Evolutionary conservation across 2,113 vertebrate genomes (phyloP), one percentile per base, ranked within the genome.

Genomic region (Seriola dumerili): DNA sequence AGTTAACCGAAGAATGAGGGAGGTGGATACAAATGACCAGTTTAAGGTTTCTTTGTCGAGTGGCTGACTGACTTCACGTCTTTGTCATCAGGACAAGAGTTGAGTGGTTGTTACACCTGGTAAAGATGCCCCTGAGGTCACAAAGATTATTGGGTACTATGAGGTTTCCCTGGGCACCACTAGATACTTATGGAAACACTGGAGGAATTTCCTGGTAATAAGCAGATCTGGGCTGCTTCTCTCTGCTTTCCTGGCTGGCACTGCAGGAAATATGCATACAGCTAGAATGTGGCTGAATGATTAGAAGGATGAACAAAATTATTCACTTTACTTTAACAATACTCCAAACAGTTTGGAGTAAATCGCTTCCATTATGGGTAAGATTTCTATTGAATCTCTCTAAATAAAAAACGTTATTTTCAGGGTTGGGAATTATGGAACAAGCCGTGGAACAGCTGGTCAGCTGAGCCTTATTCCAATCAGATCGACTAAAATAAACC

Each of bases 381-480:
- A 73, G 19, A 70, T 54, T 23, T 63, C n/a, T 54, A 6, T 12
- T 4, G 29, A 74, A 25, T 52, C 11, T 61, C 10, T 17, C 4
- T 23, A 50, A 69, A 25, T 57, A 78, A 12, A 34, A 34, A 44
- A 81, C 32, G 12, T 68, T 29, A 70, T 48, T 63, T 66, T 54
- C 5, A 46, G 38, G 52, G 67, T 23, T 25, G 42, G 19, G 12
- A 38, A 75, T 89, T 85, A 83, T 87, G 84, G 59, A 93, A 91
- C 61, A 52, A 71, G 52, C 42, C 61, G 62, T 44, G 50, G 52
- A 85, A 81, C 57, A 78, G 63, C 65, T 29, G 44, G 54, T 76
- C 81, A 87, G 69, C 55, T 81, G 85, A 80, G 16, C 59, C 42
- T 80, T 75, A 68, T 84, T 88, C 79, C 78, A 64, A 46, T 82